Evolutionary conservation across 2,113 vertebrate genomes (phyloP).

Genomic region (Gracilinanus agilis): DNA sequence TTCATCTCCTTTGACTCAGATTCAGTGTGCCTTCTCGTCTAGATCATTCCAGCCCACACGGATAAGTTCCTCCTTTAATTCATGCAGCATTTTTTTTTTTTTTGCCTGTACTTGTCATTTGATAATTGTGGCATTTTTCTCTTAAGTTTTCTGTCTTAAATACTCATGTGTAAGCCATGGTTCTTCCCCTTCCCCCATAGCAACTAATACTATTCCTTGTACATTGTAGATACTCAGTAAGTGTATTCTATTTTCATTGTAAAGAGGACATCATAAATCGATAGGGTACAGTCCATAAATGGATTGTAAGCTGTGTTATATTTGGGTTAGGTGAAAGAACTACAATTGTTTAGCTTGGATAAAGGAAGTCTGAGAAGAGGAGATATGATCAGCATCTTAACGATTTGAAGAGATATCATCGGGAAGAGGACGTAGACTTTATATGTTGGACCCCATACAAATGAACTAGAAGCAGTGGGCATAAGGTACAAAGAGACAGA

Average conservation of each 20-base stretch:
- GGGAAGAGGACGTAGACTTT: not conserved
- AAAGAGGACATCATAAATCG: not conserved
- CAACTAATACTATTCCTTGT: not conserved
- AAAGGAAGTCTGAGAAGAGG: not conserved
- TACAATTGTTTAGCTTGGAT: not conserved
- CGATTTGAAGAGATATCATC: not conserved
- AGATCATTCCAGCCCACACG: not conserved
- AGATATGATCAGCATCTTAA: slow-evolving; percentile 8
- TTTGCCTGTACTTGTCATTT: not conserved
- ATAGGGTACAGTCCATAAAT: not conserved
- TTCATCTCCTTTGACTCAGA: not conserved
- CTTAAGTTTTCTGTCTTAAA: not conserved
- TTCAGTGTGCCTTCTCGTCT: not conserved
- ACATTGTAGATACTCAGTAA: not conserved
- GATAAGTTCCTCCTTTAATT: not conserved
- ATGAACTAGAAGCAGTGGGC: not conserved
- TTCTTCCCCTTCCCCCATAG: not conserved
- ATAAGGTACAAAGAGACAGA: not conserved
- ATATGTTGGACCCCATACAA: not conserved
- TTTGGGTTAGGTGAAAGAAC: not conserved
- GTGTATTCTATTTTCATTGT: not conserved
- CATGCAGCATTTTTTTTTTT: not conserved
- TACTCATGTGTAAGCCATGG: not conserved
- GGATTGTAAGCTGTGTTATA: not conserved
- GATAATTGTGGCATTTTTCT: not conserved